Evolutionary conservation across 2,888 invertebrate species (phyloP).

Genomic region (Timandra comae): DNA sequence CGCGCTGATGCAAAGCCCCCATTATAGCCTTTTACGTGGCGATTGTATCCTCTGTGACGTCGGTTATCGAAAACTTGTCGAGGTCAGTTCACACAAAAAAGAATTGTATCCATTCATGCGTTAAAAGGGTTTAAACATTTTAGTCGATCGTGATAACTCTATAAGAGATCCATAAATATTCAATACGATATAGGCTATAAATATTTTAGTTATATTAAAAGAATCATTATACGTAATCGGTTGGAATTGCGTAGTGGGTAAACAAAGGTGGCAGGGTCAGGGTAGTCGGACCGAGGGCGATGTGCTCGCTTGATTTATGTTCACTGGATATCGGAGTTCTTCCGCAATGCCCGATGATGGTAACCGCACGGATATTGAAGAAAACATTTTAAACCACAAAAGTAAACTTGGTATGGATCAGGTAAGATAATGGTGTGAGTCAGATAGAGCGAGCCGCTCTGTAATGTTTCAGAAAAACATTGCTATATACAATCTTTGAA

Average conservation of each 20-base stretch:
- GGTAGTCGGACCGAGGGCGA: constrained; percentile 50
- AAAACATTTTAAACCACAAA: constrained; percentile 16
- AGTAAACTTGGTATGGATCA: not conserved
- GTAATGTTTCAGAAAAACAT: too few species aligned
- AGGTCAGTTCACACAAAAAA: constrained; percentile 52
- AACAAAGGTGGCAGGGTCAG: constrained; percentile 59
- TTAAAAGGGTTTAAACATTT: constrained; percentile 39
- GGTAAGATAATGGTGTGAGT: too few species aligned
- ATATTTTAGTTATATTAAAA: constrained; percentile 34
- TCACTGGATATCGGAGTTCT: constrained; percentile 61
- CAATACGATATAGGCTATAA: constrained; percentile 37
- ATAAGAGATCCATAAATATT: constrained; percentile 37
- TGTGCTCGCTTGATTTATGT: constrained; percentile 64
- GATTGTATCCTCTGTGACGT: constrained; percentile 57
- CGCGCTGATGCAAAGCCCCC: constrained; percentile 45
- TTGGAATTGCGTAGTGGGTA: constrained; percentile 43
- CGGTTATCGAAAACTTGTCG: constrained; percentile 53
- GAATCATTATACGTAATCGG: constrained; percentile 50
- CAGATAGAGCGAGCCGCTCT: too few species aligned
- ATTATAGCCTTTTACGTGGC: constrained; percentile 57
- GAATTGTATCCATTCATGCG: constrained; percentile 40
- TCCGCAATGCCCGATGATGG: constrained; percentile 65
- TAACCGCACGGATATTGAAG: constrained; percentile 42
- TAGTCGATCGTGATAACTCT: constrained; percentile 31
- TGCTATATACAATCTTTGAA: too few species aligned